These are phyloP conservation scores for Phoenicopterus ruber DNA, from an alignment of 2,113 vertebrate species.

Conservation along the genomic window DNA sequence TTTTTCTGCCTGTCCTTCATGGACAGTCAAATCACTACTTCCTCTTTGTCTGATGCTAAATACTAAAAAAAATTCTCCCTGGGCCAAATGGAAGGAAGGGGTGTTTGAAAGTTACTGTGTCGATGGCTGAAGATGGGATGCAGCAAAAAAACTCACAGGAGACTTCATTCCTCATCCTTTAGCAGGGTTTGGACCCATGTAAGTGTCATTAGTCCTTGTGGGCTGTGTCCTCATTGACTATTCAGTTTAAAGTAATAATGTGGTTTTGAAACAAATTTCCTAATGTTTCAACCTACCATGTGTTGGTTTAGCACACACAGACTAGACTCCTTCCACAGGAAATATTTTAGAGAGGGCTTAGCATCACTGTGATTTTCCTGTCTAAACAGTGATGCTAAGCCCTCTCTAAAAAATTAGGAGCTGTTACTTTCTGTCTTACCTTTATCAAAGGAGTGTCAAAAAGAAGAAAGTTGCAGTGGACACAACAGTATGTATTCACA, in stretches of 20 bases:
- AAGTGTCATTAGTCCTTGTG: neutral
- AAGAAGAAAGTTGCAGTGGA: neutral
- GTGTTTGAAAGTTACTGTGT: neutral
- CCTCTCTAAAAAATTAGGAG: neutral
- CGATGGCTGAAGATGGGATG: neutral
- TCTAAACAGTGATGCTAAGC: neutral
- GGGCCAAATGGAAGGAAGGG: neutral
- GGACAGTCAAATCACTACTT: neutral
- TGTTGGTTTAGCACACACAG: neutral
- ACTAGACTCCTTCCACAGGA: neutral
- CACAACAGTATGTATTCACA: neutral
- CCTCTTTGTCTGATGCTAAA: neutral
- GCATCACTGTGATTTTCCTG: neutral
- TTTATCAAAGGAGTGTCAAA: neutral
- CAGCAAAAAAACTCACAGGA: neutral
- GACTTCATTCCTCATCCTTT: neutral
- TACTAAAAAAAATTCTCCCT: neutral
- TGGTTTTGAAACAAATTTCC: neutral
- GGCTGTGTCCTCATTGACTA: neutral
- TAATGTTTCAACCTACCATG: neutral
- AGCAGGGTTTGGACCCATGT: fast-evolving
- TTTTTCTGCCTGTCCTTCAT: neutral
- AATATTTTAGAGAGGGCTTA: neutral
- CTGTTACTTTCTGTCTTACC: neutral
- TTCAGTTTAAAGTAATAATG: neutral